phyloP scores from a whole-genome alignment of 2,888 invertebrate species.

The Coleophora flavipennella region DNA sequence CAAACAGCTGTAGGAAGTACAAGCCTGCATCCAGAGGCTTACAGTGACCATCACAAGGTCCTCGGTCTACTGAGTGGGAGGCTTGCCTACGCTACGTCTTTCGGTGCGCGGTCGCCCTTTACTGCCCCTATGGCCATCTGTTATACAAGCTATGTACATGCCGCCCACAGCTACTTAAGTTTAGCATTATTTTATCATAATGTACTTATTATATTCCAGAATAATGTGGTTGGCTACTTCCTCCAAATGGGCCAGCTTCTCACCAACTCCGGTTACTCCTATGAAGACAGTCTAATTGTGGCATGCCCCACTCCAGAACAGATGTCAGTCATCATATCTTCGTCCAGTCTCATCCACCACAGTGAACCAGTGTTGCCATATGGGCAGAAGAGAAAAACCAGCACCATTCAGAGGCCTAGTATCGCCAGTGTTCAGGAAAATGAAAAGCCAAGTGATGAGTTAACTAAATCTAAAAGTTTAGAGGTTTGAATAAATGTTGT shows the following conservation, averaged over 20 bases:
- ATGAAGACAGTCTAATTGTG: conserved; percentile 87
- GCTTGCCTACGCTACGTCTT: too few relatives aligned
- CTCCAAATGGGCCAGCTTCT: conserved; percentile 87
- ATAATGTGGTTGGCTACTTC: conserved; percentile 91
- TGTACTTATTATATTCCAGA: conserved; percentile 75
- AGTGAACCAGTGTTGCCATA: conserved; percentile 57
- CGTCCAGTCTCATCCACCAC: conserved; percentile 78
- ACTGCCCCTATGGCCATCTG: too few relatives aligned
- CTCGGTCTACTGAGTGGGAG: too few relatives aligned
- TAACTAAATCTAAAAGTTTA: background rate
- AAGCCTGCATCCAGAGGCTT: too few relatives aligned
- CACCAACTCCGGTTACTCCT: conserved; percentile 80
- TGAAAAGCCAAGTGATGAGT: conserved; percentile 11
- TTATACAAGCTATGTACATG: too few relatives aligned
- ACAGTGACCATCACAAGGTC: too few relatives aligned
- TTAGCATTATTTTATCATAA: too few relatives aligned
- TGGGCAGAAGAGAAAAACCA: conserved; percentile 49
- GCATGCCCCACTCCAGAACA: conserved; percentile 96
- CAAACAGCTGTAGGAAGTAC: too few relatives aligned
- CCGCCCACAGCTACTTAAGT: too few relatives aligned
- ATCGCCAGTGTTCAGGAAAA: conserved; percentile 41
- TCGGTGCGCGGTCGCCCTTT: too few relatives aligned
- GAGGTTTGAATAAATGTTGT: background rate
- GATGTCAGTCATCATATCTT: conserved; percentile 89
- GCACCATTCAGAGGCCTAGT: conserved; percentile 44